Base-by-base conservation (phyloP, 1,140 invertebrate genomes). In the Caenorhabditis elegans region DNA sequence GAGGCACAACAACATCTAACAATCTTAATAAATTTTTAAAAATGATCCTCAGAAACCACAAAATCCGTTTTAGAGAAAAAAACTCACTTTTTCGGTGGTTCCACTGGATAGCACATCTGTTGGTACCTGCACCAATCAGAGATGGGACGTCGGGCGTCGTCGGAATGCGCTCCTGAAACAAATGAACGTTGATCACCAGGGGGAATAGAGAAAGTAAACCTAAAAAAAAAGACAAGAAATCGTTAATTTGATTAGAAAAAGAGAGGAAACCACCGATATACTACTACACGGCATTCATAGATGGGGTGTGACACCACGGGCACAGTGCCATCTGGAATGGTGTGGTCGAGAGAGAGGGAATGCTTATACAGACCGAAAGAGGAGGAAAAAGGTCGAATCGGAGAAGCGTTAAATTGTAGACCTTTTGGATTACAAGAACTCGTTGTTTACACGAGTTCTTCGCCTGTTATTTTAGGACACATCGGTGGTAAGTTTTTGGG, bases 401-500 rank as follows among this genome's bases (percentile, higher is more conserved):
- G 51, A 10, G 24, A 36, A 36, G 24, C 34, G 53, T 60, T n/a
- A n/a, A n/a, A 43, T 8, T 15, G 15, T 43, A 43, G 5, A 43
- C 60, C 31, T 70, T 70, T 39, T 17, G 60, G 60, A 70, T 70
- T 70, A 70, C 60, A 43, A 43, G 34, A 70, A 70, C 60, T 70
- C 60, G 60, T 70, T 70, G 34, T 70, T 70, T 70, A 70, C 60
- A 70, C 60, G 60, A 70, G 60, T 70, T 70, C 60, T 70, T 31
- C 28, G 5, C 22, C 26, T 17, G 55, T 70, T 70, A 39, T 70
- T 70, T 70, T 70, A 70, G 60, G 60, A 60, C 60, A 70, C 13
- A 34, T 3, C 15, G 60, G 51, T 53, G 49, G 17, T 11, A 26
- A 10, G 31, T 43, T 43, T 43, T 43, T 15, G 6, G 39, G 6